A percentile compares a stretch with the other conserved stretches of the same genome.
Evolutionary conservation across 2,113 vertebrate genomes (phyloP).

Genomic region (Ctenomys sociabilis): DNA sequence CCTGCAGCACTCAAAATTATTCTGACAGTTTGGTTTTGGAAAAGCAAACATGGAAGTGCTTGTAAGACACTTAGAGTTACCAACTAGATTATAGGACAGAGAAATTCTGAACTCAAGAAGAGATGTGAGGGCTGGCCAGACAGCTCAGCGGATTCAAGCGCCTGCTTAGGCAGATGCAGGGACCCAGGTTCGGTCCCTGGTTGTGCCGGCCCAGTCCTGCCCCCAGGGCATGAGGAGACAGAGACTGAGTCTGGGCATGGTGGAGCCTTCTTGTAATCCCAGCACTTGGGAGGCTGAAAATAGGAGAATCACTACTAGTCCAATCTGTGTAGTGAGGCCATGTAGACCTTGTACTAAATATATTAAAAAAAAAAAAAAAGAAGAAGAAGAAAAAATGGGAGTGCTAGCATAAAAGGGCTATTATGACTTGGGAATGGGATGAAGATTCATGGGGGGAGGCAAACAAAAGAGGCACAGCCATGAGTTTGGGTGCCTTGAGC

Average conservation of each 20-base stretch:
- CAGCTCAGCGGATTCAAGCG: too few species aligned
- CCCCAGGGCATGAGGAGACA: too few species aligned
- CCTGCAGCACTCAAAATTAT: neutral
- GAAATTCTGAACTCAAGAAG: neutral
- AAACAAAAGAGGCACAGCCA: neutral
- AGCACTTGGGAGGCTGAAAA: too few species aligned
- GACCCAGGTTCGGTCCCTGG: too few species aligned
- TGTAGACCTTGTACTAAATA: too few species aligned
- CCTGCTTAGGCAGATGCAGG: too few species aligned
- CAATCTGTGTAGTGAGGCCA: too few species aligned
- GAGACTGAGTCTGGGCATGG: too few species aligned
- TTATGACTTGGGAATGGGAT: neutral
- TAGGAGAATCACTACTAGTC: too few species aligned
- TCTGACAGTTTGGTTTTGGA: neutral
- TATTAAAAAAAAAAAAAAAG: neutral
- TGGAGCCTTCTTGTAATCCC: too few species aligned
- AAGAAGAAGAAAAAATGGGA: neutral
- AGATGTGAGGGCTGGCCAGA: too few species aligned
- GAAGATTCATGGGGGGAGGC: neutral
- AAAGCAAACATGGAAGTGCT: neutral
- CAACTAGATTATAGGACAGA: neutral
- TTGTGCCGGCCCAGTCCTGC: too few species aligned
- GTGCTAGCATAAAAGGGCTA: neutral
- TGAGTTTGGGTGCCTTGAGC: neutral
- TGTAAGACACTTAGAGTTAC: neutral